phyloP scores from a whole-genome alignment of 2,888 invertebrate genomes.

The Pollenia amentaria region DNA sequence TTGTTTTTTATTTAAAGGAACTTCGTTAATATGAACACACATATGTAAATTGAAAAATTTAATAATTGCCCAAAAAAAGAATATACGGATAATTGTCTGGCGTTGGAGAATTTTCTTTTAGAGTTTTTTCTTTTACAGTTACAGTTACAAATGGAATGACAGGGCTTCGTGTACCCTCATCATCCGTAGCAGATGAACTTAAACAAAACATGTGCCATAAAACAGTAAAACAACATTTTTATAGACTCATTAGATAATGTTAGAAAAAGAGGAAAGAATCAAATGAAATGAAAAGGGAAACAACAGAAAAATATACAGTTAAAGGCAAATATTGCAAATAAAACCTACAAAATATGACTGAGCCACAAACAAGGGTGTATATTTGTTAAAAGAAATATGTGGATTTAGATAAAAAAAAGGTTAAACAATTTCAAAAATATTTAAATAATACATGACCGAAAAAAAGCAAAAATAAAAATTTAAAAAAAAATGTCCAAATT shows the following conservation, averaged over 20 bases:
- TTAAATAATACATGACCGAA: constrained; percentile 40
- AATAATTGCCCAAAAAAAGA: too few relatives aligned
- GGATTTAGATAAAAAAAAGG: constrained; percentile 60
- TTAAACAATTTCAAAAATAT: constrained; percentile 59
- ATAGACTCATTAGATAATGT: constrained; percentile 67
- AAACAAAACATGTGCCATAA: constrained; percentile 48
- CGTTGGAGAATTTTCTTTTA: too few relatives aligned
- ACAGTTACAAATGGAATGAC: constrained; percentile 15
- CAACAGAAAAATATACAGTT: constrained; percentile 8
- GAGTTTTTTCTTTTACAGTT: too few relatives aligned
- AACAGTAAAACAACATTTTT: constrained; percentile 66
- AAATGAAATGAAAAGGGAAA: constrained; percentile 28
- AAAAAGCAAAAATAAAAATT: constrained; percentile 29
- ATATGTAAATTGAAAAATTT: too few relatives aligned
- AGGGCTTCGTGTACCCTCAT: constrained; percentile 26
- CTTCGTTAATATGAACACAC: too few relatives aligned
- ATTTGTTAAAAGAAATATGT: constrained; percentile 49
- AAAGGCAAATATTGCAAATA: constrained; percentile 21
- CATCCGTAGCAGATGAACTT: constrained; percentile 16
- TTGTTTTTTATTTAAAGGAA: too few relatives aligned
- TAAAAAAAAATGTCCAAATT: constrained; percentile 24
- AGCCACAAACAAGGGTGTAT: constrained; percentile 53
- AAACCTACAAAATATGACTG: constrained; percentile 26
- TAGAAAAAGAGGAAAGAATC: constrained; percentile 19
- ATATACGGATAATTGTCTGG: too few relatives aligned